Conservation (phyloP, 2,888 invertebrate genomes). For the Yponomeuta sedellus region DNA sequence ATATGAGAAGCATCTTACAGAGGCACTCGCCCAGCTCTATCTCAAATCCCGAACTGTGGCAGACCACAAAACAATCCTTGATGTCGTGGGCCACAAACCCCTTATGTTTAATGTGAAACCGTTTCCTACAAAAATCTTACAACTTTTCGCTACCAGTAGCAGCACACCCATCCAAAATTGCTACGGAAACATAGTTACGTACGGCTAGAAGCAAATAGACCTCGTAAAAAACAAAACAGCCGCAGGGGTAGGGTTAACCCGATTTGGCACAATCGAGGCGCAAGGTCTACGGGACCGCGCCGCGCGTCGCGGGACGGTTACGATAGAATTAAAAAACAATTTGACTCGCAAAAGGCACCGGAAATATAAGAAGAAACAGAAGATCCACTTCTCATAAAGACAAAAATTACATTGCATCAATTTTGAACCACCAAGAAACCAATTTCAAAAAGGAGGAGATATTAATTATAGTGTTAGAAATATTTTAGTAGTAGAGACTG, state of each 20-base stretch:
- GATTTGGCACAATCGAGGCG: not conserved
- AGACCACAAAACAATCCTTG: no score
- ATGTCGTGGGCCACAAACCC: no score
- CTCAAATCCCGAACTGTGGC: no score
- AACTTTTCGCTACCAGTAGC: not conserved
- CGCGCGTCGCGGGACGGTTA: slow-evolving; percentile 4
- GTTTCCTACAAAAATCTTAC: not conserved
- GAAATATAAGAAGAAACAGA: not conserved
- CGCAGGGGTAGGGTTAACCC: not conserved
- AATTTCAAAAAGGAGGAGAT: no score
- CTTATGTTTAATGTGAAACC: no score
- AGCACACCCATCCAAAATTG: not conserved
- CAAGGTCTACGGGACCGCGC: not conserved
- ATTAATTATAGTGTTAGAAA: no score
- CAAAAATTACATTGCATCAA: no score
- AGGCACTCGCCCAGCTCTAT: no score
- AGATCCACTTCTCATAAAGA: not conserved
- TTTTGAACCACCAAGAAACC: no score
- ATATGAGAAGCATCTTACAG: no score
- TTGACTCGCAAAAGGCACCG: not conserved
- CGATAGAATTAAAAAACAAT: slow-evolving; percentile 10
- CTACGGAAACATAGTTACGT: not conserved
- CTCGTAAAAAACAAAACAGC: not conserved
- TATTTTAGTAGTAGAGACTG: no score
- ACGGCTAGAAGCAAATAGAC: not conserved